Percentiles rank a stretch among this genome's conserved stretches.
These are phyloP conservation scores for Perca fluviatilis DNA, from an alignment of 2,113 vertebrate species.

Conservation along the genomic window DNA sequence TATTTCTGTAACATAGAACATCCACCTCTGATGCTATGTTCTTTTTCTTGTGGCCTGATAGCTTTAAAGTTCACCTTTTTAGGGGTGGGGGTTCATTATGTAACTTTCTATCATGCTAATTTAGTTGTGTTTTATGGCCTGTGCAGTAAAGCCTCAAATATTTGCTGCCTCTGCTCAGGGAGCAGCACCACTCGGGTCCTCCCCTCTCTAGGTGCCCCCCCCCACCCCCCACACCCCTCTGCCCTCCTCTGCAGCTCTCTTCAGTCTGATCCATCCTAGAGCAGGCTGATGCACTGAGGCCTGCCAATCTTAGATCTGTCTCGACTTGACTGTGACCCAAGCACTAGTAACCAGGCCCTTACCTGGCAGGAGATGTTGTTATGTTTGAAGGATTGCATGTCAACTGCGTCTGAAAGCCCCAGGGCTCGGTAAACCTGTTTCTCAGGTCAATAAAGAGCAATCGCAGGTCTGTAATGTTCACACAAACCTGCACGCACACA, in stretches of 20 bases:
- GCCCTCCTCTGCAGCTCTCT: neutral
- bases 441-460: conserved; percentile 30
- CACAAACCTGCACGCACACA: neutral
- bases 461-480: neutral
- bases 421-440: conserved; percentile 38
- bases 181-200: neutral
- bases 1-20: neutral
- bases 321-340: conserved; percentile 48
- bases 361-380: conserved; percentile 35
- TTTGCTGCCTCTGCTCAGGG: neutral
- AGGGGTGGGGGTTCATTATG: neutral
- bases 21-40: neutral
- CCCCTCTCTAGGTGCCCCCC: neutral
- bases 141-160: neutral
- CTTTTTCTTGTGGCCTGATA: neutral
- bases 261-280: neutral
- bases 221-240: neutral
- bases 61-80: conserved; percentile 29
- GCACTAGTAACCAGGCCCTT: conserved; percentile 27
- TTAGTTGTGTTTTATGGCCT: neutral
- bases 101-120: neutral
- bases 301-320: conserved; percentile 23
- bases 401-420: conserved; percentile 29
- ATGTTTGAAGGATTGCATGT: conserved; percentile 42
- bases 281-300: conserved; percentile 10